Evolutionary conservation across 2,797 vertebrate species (phyloP), one percentile per base, ranked within the genome.

Genomic region (Gymnodraco acuticeps): DNA sequence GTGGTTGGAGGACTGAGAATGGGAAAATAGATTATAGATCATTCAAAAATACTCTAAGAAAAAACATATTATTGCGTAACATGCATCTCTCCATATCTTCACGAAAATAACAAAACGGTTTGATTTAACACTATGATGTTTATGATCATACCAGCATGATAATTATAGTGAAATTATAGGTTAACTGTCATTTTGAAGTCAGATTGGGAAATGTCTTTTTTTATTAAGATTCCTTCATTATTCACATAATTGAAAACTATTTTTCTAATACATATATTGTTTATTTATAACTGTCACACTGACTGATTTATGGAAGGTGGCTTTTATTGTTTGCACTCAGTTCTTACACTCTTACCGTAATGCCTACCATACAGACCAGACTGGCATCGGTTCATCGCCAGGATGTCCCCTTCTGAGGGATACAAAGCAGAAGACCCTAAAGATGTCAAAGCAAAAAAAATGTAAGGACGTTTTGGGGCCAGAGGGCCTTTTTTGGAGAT

Each of bases 1-100:
- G 98, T 48, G 97, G 97, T 78, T 99, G 98, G 27, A 99, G 95
- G 64, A 99, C 98, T 99, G 89, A 20, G 51, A 53, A 50, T 0
- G 27, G 60, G 20, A 69, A 62, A 63, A 0, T 55, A 71, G 19
- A 52, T 8, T n/a, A 47, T n/a, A 3, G 10, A 51, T n/a, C 3
- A 54, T 65, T 70, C 1, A 45, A 54, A 27, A 64, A 11, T 16
- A 20, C 5, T 48, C 51, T 23, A 11, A 23, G 0, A 38, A 10
- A n/a, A 20, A 46, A 5, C 19, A 20, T 33, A 43, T 45, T 10
- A 42, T 13, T 12, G 9, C 27, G 27, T 27, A 27, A 27, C 23
- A 13, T 7, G 23, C 23, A 14, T 52, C 20, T 52, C 0, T 51
- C 50, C 6, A 14, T 13, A 20, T 52, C 7, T 19, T 23, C 50